Conservation (phyloP, 1,140 invertebrate species). For the Lucilia cuprina region DNA sequence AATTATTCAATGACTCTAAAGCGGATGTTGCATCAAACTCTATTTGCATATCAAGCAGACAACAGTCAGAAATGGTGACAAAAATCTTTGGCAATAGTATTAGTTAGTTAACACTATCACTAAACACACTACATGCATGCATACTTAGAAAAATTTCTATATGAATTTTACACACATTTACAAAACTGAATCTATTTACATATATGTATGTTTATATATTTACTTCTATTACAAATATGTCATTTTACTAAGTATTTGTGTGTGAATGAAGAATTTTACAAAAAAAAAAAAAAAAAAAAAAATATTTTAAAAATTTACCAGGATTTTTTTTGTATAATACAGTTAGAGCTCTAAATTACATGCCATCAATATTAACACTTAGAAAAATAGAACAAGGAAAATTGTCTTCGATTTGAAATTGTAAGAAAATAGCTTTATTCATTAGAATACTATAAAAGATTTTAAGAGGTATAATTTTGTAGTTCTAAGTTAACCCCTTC, state of each 20-base stretch:
- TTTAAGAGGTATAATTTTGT: too few relatives aligned
- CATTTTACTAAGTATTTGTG: neutral
- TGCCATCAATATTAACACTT: too few relatives aligned
- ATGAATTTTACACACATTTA: neutral
- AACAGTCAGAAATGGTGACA: slow-evolving; percentile 1
- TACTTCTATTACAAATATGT: neutral
- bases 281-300: too few relatives aligned
- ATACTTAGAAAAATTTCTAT: neutral
- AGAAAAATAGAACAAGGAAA: too few relatives aligned
- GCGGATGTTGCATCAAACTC: neutral
- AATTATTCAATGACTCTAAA: slow-evolving; percentile 3
- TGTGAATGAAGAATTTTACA: neutral
- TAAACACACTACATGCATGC: neutral
- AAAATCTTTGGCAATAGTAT: slow-evolving; percentile 8
- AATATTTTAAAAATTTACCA: neutral
- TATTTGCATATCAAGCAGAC: slow-evolving; percentile 10
- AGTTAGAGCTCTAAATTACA: too few relatives aligned
- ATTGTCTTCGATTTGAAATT: too few relatives aligned
- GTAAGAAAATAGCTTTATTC: too few relatives aligned
- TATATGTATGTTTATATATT: too few relatives aligned
- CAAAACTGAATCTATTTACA: neutral
- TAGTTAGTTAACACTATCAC: neutral
- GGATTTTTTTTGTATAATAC: neutral
- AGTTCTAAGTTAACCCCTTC: too few relatives aligned
- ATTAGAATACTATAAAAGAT: too few relatives aligned